These are phyloP conservation scores for Drosophila longiperda DNA, from an alignment of 2,888 invertebrate species.

Conservation along the genomic window DNA sequence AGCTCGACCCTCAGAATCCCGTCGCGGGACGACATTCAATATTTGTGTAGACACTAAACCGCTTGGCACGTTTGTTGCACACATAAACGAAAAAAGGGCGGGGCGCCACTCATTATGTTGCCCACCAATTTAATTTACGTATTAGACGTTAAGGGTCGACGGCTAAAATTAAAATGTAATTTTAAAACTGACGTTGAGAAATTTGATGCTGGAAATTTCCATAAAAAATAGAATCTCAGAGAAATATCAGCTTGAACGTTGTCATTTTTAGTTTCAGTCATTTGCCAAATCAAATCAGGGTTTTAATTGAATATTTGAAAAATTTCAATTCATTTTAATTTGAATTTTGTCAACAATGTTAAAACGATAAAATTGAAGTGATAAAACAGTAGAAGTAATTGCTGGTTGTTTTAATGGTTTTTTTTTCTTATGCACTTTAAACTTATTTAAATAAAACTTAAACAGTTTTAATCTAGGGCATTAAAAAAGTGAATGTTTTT, in stretches of 20 bases:
- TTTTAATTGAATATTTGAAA: background rate
- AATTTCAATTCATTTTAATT: background rate
- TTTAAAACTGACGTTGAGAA: conserved; percentile 32
- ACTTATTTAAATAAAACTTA: background rate
- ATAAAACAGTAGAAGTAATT: background rate
- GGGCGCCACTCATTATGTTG: conserved; percentile 47
- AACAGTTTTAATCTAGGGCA: background rate
- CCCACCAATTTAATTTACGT: conserved; percentile 41
- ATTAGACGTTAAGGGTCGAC: conserved; percentile 25
- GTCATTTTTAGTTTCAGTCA: background rate
- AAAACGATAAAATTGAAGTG: background rate
- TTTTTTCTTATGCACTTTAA: background rate
- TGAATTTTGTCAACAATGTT: background rate
- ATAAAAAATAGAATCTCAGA: conserved; percentile 40
- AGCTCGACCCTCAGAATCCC: conserved; percentile 23
- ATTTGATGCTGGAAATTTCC: conserved; percentile 23
- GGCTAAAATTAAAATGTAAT: conserved; percentile 57
- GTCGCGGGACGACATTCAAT: conserved; percentile 40
- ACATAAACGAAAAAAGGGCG: conserved; percentile 3
- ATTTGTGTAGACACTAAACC: conserved; percentile 61
- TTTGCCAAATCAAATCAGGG: background rate
- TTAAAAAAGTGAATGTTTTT: background rate
- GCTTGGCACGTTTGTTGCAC: conserved; percentile 50
- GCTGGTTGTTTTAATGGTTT: background rate
- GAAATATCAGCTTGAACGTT: background rate